These are phyloP conservation scores for Zoanthus solanderi DNA, from an alignment of 92 coral and sea anemone genomes.

Conservation along the genomic window DNA sequence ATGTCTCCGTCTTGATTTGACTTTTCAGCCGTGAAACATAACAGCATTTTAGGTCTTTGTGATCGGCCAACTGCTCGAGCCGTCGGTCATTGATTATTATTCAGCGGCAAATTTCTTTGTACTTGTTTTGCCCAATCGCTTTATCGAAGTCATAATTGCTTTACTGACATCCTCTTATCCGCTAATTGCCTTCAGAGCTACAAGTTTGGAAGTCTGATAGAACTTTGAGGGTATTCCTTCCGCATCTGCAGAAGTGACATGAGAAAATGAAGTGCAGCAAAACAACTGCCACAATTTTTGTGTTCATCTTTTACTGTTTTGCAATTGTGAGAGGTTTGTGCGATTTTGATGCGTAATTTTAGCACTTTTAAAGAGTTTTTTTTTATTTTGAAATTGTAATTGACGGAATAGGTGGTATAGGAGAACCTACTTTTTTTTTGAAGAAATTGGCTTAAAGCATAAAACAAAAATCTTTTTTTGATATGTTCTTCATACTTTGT, in stretches of 20 bases:
- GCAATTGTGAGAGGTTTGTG: conserved; percentile 43
- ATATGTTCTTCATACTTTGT: background rate
- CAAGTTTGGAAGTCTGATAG: background rate
- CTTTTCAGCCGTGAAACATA: conserved; percentile 14
- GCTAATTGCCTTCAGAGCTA: conserved; percentile 39
- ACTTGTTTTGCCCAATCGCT: conserved; percentile 13
- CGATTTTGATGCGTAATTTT: background rate
- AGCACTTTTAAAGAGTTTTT: background rate
- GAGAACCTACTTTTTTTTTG: background rate
- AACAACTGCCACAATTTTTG: background rate
- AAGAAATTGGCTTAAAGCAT: background rate
- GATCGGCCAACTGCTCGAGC: conserved; percentile 29
- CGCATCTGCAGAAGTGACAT: conserved; percentile 4
- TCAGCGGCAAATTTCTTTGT: conserved; percentile 39
- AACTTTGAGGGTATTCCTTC: conserved; percentile 14
- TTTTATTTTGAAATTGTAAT: background rate
- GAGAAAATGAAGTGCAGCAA: conserved; percentile 7
- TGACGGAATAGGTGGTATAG: background rate
- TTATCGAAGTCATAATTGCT: conserved; percentile 25
- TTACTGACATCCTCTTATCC: conserved; percentile 31
- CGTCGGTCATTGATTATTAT: conserved; percentile 45
- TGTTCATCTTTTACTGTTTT: conserved; percentile 1
- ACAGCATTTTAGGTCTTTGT: conserved; percentile 3
- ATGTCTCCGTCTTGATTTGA: background rate
- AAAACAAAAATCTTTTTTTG: background rate